A percentile compares a stretch with the other conserved stretches of the same genome.
Conservation (phyloP, 2,888 invertebrate species). For the Seira ritae region DNA sequence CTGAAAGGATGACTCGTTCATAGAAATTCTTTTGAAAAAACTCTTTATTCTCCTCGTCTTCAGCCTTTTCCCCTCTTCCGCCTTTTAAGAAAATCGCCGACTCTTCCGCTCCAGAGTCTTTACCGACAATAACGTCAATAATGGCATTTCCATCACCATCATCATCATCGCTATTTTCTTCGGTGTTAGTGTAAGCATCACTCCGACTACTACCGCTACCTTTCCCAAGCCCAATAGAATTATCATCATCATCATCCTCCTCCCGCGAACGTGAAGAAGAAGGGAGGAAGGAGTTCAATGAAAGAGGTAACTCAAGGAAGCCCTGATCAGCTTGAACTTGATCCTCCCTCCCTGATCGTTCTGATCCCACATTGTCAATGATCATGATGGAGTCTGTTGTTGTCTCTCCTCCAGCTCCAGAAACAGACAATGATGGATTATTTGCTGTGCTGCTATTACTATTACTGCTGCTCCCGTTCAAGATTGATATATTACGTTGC, state of each 20-base stretch:
- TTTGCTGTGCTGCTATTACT: not conserved
- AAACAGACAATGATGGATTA: slow-evolving; percentile 15
- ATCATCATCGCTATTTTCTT: not conserved
- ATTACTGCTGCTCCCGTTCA: not conserved
- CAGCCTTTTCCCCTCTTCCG: not conserved
- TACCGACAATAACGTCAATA: slow-evolving; percentile 11
- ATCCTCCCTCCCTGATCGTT: not conserved
- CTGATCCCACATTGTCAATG: not conserved
- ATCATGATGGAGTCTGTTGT: not conserved
- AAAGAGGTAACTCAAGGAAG: slow-evolving; percentile 7
- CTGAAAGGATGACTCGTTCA: slow-evolving; percentile 6
- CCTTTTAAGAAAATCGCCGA: slow-evolving; percentile 22
- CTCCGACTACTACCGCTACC: not conserved
- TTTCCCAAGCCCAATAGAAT: not conserved
- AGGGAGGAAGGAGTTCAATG: not conserved
- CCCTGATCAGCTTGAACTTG: slow-evolving; percentile 10
- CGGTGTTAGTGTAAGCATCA: not conserved
- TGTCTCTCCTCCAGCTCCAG: not conserved
- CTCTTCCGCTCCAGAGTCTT: slow-evolving; percentile 22
- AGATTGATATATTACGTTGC: not conserved
- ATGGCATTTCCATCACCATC: slow-evolving; percentile 3
- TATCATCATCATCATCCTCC: too few relatives aligned
- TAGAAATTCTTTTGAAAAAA: slow-evolving; percentile 20
- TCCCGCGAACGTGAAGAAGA: not conserved
- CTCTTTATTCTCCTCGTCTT: not conserved